Evolutionary conservation across 35 echinoderm and acorn worm species (phyloP).

Genomic region (Holothuria glaberrima): DNA sequence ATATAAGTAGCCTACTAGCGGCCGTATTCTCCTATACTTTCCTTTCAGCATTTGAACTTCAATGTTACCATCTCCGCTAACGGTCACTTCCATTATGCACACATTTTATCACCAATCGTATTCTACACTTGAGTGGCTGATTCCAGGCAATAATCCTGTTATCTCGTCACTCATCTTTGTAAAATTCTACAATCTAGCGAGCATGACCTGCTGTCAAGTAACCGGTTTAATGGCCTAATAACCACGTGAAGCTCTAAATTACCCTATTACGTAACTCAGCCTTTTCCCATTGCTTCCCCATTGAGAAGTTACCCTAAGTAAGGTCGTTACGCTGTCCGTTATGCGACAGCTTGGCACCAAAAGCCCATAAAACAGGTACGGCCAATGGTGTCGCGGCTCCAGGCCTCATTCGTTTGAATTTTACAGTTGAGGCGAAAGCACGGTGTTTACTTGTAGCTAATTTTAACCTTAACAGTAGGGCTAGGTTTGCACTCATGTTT

Average conservation of each 20-base stretch:
- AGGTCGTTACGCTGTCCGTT: conserved; percentile 20
- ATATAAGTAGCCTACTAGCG: too few relatives aligned
- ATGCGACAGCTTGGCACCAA: conserved; percentile 28
- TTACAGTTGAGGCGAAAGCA: neutral
- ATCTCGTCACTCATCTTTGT: conserved; percentile 6
- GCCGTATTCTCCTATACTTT: too few relatives aligned
- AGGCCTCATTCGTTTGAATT: neutral
- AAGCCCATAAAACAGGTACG: conserved; percentile 30
- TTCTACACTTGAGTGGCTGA: too few relatives aligned
- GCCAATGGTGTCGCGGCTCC: neutral
- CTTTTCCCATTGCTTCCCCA: neutral
- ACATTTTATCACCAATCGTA: too few relatives aligned
- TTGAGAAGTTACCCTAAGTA: neutral
- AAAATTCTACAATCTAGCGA: neutral
- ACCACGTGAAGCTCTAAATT: conserved; percentile 31
- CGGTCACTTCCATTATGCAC: too few relatives aligned
- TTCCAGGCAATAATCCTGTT: conserved; percentile 18
- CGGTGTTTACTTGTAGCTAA: neutral
- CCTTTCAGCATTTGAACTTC: too few relatives aligned
- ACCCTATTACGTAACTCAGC: conserved; percentile 6
- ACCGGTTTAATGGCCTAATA: conserved; percentile 36
- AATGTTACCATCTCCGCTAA: too few relatives aligned
- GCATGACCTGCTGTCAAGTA: conserved; percentile 2
- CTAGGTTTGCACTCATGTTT: too few relatives aligned
- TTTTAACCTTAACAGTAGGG: too few relatives aligned